Base-by-base conservation (phyloP, 1,140 invertebrate genomes). In the Ylistrum balloti region DNA sequence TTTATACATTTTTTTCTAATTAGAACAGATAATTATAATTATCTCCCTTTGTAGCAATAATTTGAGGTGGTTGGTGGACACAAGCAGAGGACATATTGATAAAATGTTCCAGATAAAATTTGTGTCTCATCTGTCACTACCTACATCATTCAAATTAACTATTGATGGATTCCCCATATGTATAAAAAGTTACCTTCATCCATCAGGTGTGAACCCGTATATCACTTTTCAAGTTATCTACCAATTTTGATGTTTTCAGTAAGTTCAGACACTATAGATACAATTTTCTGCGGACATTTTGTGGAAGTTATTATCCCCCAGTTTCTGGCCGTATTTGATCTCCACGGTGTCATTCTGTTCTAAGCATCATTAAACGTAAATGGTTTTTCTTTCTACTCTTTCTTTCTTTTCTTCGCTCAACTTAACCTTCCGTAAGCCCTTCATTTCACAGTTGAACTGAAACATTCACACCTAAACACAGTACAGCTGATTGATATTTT, bases 401-500 rank as follows among this genome's bases (percentile, higher is more conserved):
- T 11, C 17, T n/a, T 17, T 74, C 28, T n/a, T 74, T 5, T 74
- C 7, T n/a, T 74, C 56, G n/a, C 56, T 28, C 56, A 74, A 28
- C n/a, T 74, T 74, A n/a, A 74, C 56, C 56, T 17, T 74, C n/a
- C 1, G 56, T 74, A n/a, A 74, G 56, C 22, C 56, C 56, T 74
- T 74, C 56, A 74, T 74, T 74, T 74, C 56, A 74, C 56, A 74
- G 56, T 74, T 74, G 56, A 74, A 74, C 56, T 74, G 56, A 74
- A 74, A 74, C 56, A 74, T 74, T 74, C 56, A 74, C 56, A 74
- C 56, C 9, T 74, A 74, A 74, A 74, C 56, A 74, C 22, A 7
- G 1, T 28, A 28, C 5, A 74, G 5, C 56, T 74, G 56, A 74
- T 74, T 28, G 56, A 74, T 74, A 74, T 74, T 74, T 11, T 74